These are phyloP conservation scores for Diabrotica virgifera DNA, from an alignment of 1,140 invertebrate species.

Conservation along the genomic window DNA sequence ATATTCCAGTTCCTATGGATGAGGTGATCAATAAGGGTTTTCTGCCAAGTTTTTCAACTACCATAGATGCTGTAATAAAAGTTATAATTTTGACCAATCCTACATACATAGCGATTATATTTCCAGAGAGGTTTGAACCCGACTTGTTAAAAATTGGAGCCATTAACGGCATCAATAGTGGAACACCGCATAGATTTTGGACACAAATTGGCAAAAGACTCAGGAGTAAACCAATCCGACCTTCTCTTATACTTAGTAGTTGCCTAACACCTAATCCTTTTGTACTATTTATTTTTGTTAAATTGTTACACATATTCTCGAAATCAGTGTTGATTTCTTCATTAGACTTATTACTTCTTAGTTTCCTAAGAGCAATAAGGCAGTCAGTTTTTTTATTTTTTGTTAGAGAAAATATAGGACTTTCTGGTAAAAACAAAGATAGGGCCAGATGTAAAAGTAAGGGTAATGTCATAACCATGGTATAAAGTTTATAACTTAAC, in stretches of 20 bases:
- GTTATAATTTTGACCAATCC: conserved; percentile 70
- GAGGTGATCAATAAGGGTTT: conserved; percentile 69
- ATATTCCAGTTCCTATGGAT: conserved; percentile 58
- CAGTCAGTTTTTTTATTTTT: conserved; percentile 61
- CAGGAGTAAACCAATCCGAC: conserved; percentile 65
- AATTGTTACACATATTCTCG: conserved; percentile 48
- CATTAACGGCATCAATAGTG: conserved; percentile 5
- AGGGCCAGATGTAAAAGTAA: conserved; percentile 64
- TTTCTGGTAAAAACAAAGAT: conserved; percentile 70
- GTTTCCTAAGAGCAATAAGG: conserved; percentile 58
- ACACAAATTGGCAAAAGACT: conserved; percentile 67
- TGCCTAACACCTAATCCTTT: conserved; percentile 50
- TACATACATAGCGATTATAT: conserved; percentile 80
- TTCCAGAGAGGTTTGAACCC: conserved; percentile 40
- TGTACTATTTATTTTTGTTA: conserved; percentile 53
- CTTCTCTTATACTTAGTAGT: conserved; percentile 54
- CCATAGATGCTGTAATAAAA: conserved; percentile 66
- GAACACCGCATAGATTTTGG: conserved; percentile 76
- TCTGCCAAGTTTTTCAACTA: conserved; percentile 66
- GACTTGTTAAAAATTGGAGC: conserved; percentile 6
- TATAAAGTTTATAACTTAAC: conserved; percentile 59
- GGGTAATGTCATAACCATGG: conserved; percentile 60
- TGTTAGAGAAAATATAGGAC: conserved; percentile 67
- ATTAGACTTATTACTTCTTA: conserved; percentile 57
- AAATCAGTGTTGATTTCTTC: conserved; percentile 62